Base-by-base conservation (phyloP, 2,797 vertebrate genomes). In the Helostoma temminkii region DNA sequence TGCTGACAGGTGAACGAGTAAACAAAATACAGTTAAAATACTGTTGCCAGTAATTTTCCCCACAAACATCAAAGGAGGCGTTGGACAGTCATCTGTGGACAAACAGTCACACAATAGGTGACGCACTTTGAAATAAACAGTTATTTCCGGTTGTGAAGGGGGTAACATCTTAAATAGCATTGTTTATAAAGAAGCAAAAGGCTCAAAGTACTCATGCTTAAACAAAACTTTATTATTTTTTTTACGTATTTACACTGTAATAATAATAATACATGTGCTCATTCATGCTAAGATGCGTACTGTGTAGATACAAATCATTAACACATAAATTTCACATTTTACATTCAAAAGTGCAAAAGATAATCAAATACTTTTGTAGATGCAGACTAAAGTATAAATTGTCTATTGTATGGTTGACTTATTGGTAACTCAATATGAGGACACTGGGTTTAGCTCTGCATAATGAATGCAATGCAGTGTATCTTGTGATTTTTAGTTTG, bases 61-160 rank as follows among this genome's bases (percentile, higher is more conserved):
- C 26, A 43, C 41, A 48, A 57, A 61, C 28, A 67, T 88, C 47
- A 60, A 54, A 36, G 41, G 53, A 46, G 63, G 64, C 82, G 37
- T 32, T 14, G 47, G 22, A 36, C 34, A 69, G 80, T 70, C 66
- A 71, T 69, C 82, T 80, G 52, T 18, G 52, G 80, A 85, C 83
- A 85, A 88, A 88, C 88, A 85, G 61, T 56, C 19, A 80, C 80
- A 92, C 91, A 92, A 91, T 92, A 87, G 88, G 80, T 90, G 90
- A 92, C 86, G 88, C 83, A 91, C 76, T 56, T 24, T 26, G 59
- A 55, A 69, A 88, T 83, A 92, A 90, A 90, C 80, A 78, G 61
- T 87, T 39, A 63, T 77, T 89, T 89, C 86, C 86, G 53, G 22
- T 26, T 74, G 64, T 80, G 59, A 55, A 69, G 70, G 2, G 45